Evolutionary conservation across 2,797 vertebrate species (phyloP).

Genomic region (Myiotriccus ornatus): DNA sequence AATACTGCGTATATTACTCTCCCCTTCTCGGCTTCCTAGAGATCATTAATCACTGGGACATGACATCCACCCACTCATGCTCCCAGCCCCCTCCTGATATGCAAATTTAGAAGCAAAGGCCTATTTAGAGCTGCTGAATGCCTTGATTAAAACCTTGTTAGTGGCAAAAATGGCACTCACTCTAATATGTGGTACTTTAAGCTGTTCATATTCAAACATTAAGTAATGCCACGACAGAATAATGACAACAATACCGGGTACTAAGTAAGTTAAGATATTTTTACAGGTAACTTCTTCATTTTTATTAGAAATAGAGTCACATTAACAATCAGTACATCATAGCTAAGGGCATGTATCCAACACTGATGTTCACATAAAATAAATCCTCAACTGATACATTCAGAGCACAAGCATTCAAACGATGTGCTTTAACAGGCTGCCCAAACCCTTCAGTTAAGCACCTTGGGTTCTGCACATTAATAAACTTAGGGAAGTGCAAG

Average conservation of each 20-base stretch:
- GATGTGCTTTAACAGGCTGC: background rate
- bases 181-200: conserved; percentile 32
- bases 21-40: conserved; percentile 73
- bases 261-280: background rate
- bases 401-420: background rate
- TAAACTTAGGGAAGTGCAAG: background rate
- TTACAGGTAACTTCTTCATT: background rate
- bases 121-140: conserved; percentile 64
- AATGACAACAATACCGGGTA: background rate
- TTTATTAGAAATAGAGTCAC: background rate
- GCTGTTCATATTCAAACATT: background rate
- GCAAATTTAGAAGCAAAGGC: conserved; percentile 72
- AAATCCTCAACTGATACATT: background rate
- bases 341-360: background rate
- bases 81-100: conserved; percentile 79
- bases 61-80: conserved; percentile 78
- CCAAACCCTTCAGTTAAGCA: background rate
- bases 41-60: conserved; percentile 85
- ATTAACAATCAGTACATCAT: background rate
- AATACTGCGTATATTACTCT: conserved; percentile 79
- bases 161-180: conserved; percentile 39
- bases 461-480: background rate
- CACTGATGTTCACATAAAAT: background rate
- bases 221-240: background rate
- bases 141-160: conserved; percentile 71